Percentiles rank a stretch among this genome's conserved stretches.
Conservation (phyloP, 2,888 invertebrate genomes). For the Pristionchus fissidentatus region DNA sequence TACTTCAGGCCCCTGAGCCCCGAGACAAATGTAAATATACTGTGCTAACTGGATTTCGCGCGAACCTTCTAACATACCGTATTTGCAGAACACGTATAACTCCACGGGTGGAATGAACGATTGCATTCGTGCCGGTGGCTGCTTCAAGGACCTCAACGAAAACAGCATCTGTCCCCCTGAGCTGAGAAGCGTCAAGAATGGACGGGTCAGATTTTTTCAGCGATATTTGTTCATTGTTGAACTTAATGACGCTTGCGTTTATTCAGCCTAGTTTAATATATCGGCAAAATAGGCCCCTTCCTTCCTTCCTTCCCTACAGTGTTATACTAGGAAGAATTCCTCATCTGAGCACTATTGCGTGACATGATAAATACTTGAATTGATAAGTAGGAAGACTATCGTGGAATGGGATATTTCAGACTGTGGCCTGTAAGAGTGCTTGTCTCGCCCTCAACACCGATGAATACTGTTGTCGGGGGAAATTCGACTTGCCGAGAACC, state of each 20-base stretch:
- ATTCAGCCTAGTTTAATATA: not conserved
- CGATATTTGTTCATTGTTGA: constrained; percentile 10
- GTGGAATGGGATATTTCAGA: constrained; percentile 49
- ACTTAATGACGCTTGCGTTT: constrained; percentile 14
- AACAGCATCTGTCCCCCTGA: not conserved
- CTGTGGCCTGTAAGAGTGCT: constrained; percentile 78
- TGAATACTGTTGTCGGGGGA: constrained; percentile 78
- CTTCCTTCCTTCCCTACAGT: too few relatives aligned
- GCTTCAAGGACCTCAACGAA: constrained; percentile 42
- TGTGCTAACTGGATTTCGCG: not conserved
- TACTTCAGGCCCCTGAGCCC: too few relatives aligned
- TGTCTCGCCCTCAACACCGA: constrained; percentile 78
- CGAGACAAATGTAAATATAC: too few relatives aligned
- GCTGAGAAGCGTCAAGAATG: not conserved
- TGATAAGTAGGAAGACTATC: not conserved
- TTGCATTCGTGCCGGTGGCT: constrained; percentile 47
- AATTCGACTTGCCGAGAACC: constrained; percentile 76
- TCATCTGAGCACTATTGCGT: not conserved
- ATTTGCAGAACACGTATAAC: constrained; percentile 39
- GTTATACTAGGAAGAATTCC: not conserved
- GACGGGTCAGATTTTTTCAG: not conserved
- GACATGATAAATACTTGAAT: not conserved
- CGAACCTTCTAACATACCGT: not conserved
- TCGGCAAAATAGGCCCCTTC: too few relatives aligned
- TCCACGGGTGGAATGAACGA: constrained; percentile 44